Base-by-base conservation (phyloP, 2,113 vertebrate species). In the Verasper variegatus region DNA sequence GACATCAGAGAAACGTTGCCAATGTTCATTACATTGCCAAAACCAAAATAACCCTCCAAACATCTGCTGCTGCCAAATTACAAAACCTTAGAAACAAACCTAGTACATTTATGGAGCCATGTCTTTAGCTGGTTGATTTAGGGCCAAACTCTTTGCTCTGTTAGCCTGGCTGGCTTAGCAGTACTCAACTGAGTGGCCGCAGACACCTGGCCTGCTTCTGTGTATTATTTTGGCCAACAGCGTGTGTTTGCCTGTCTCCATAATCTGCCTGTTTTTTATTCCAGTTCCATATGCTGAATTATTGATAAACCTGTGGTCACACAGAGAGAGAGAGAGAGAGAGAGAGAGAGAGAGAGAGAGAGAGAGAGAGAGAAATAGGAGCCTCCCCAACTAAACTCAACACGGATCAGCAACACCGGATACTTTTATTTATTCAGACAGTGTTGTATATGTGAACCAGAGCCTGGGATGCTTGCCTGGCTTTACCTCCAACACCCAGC, bases 351-450 rank as follows among this genome's bases (percentile, higher is more conserved):
- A 77, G 74, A 68, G 68, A 75, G 65, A 79, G 76, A 84, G 85
- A 79, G 15, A 40, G 37, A 11, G 0, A 85, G 85, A 89, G 88
- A 90, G 94, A 93, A 93, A 94, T 49, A 82, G 82, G 94, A 94
- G 86, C 92, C 87, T 79, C 73, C 52, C 40, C 64, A 69, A 62
- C 71, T 86, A 86, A 93, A 94, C 91, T 88, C 81, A 88, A 92
- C 91, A 92, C 91, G 76, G 81, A 91, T 91, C 85, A 89, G 90
- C 91, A 94, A 93, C 92, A 95, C 90, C 89, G 92, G 92, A 93
- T 92, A 93, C 91, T 92, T 93, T 95, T 94, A 94, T 93, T 94
- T 94, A 95, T 95, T 95, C 89, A 95, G 91, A 89, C 23, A 59
- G 77, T 87, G 86, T 86, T 65, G 80, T 81, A 82, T 74, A 78